Conservation (phyloP, 2,888 invertebrate species). For the Yponomeuta evonymella region DNA sequence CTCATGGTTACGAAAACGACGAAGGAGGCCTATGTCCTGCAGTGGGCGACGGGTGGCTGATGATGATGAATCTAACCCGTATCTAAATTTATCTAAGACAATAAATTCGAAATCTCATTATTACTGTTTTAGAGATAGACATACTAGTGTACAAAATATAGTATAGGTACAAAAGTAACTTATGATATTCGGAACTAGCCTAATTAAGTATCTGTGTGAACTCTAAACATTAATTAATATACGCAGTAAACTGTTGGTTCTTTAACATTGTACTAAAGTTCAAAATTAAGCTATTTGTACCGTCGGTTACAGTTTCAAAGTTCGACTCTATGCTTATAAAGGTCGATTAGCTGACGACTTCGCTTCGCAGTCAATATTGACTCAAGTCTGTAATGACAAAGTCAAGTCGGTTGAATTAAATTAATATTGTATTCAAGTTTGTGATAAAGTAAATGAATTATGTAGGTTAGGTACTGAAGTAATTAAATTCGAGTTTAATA, state of each 20-base stretch:
- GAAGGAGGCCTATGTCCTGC: no score
- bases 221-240: neutral
- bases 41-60: no score
- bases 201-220: neutral
- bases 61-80: no score
- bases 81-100: neutral
- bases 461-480: neutral
- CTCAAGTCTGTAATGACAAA: neutral
- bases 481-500: neutral
- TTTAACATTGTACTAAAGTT: neutral
- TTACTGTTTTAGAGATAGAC: neutral
- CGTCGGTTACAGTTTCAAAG: neutral
- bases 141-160: neutral
- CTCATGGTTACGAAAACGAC: no score
- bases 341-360: neutral
- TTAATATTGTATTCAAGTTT: constrained; percentile 2
- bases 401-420: neutral
- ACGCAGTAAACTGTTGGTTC: neutral
- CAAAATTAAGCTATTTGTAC: neutral
- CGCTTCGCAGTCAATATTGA: neutral
- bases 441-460: neutral
- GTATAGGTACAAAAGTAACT: neutral
- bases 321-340: no score
- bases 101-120: neutral
- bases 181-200: neutral